These are phyloP conservation scores for Amphipyra berbera DNA, from an alignment of 2,888 invertebrate species.

Conservation along the genomic window DNA sequence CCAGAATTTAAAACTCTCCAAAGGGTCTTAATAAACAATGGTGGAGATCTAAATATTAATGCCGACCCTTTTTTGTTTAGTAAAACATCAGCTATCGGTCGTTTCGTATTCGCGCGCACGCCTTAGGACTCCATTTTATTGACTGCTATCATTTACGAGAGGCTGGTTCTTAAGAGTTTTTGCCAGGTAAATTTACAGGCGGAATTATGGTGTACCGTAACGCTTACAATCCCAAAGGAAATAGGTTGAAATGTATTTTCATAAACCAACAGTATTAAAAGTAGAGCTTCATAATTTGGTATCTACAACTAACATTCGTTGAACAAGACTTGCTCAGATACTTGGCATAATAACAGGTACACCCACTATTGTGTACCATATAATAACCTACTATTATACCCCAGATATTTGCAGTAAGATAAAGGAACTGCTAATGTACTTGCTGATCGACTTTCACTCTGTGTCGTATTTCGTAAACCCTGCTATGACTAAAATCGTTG, in stretches of 20 bases:
- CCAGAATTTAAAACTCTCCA: not conserved
- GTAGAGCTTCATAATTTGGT: not conserved
- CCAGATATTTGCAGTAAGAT: too few relatives aligned
- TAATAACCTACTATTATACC: too few relatives aligned
- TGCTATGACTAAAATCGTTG: too few relatives aligned
- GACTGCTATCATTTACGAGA: slow-evolving; percentile 37
- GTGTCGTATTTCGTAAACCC: too few relatives aligned
- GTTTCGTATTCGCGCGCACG: slow-evolving; percentile 19
- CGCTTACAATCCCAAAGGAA: not conserved
- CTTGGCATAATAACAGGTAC: not conserved
- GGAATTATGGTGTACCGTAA: slow-evolving; percentile 14
- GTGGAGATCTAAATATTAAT: not conserved
- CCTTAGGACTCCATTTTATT: slow-evolving; percentile 30
- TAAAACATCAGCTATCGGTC: not conserved
- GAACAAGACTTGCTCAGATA: not conserved
- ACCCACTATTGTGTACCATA: too few relatives aligned
- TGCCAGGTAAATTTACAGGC: not conserved
- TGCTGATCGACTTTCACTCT: too few relatives aligned
- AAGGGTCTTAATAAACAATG: slow-evolving; percentile 6
- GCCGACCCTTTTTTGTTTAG: too few relatives aligned
- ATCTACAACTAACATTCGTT: too few relatives aligned
- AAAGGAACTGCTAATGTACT: too few relatives aligned
- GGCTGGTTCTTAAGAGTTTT: slow-evolving; percentile 2
- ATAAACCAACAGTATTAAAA: not conserved
- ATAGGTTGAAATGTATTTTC: not conserved